phyloP scores from a whole-genome alignment of 2,888 invertebrate species.

The Nomada ferruginata region DNA sequence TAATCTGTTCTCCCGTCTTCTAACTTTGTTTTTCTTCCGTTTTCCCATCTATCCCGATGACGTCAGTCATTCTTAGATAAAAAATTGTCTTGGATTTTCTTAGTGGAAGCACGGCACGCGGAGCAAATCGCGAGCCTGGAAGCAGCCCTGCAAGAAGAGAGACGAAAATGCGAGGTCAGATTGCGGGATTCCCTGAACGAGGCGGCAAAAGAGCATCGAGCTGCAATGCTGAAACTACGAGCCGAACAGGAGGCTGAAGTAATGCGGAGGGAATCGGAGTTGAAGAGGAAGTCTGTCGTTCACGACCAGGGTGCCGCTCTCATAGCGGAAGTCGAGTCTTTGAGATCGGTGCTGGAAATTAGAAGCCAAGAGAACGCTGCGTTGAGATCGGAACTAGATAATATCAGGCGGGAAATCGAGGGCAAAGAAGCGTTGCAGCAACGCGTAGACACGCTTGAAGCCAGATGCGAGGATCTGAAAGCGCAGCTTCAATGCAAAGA shows the following conservation, averaged over 20 bases:
- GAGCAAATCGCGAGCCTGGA: conserved; percentile 75
- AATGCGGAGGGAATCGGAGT: conserved; percentile 85
- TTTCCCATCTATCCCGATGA: conserved; percentile 41
- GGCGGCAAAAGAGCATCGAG: conserved; percentile 77
- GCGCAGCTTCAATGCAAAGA: conserved; percentile 89
- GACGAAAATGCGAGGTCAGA: conserved; percentile 74
- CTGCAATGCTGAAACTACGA: conserved; percentile 75
- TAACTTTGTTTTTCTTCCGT: conserved; percentile 46
- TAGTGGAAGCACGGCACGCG: conserved; percentile 78
- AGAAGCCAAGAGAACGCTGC: conserved; percentile 94
- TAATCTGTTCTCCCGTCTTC: conserved; percentile 34
- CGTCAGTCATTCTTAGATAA: conserved; percentile 24
- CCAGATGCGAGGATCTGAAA: conserved; percentile 94
- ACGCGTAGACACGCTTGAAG: conserved; percentile 90
- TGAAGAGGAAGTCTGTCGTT: conserved; percentile 85
- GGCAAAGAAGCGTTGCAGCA: conserved; percentile 90
- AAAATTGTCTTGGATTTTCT: conserved; percentile 33
- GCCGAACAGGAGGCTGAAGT: conserved; percentile 86
- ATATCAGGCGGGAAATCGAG: conserved; percentile 90
- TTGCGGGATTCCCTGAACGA: conserved; percentile 76
- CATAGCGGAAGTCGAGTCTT: conserved; percentile 91
- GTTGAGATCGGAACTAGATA: conserved; percentile 89
- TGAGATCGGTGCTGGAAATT: conserved; percentile 94
- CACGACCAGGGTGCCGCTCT: conserved; percentile 85
- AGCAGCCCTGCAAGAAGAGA: conserved; percentile 75